Percentiles rank a stretch among this genome's conserved stretches.
phyloP scores from a whole-genome alignment of 2,888 invertebrate species.

The Chloromyia formosa region DNA sequence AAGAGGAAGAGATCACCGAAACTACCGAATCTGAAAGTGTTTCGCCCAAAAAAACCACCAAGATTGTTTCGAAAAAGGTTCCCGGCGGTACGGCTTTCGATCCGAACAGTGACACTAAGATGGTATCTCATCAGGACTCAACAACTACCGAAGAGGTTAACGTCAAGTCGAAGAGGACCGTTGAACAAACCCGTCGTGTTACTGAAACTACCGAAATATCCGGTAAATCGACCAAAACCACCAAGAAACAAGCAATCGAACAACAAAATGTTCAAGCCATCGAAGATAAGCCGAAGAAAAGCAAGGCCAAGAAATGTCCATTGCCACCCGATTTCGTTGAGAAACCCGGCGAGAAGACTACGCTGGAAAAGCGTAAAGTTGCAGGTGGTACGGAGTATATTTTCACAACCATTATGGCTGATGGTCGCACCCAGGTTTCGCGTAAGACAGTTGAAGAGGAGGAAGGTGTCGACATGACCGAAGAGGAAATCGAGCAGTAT shows the following conservation, averaged over 20 bases:
- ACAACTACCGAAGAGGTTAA: conserved; percentile 40
- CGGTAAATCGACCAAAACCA: conserved; percentile 57
- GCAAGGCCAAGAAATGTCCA: conserved; percentile 23
- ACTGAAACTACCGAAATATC: conserved; percentile 60
- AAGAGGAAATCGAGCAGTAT: conserved; percentile 60
- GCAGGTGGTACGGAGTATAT: conserved; percentile 60
- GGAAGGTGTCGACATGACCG: conserved; percentile 61
- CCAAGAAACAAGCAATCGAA: conserved; percentile 29
- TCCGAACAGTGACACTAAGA: conserved; percentile 47
- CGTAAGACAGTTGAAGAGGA: conserved; percentile 63
- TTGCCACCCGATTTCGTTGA: conserved; percentile 57
- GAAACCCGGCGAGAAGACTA: conserved; percentile 57
- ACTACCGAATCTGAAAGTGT: conserved; percentile 46
- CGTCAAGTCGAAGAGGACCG: conserved; percentile 56
- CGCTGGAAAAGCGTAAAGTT: conserved; percentile 58
- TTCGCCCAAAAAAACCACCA: conserved; percentile 46
- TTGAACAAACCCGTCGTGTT: conserved; percentile 58
- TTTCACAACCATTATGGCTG: conserved; percentile 60
- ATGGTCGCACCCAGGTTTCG: conserved; percentile 61
- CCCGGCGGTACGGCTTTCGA: conserved; percentile 42
- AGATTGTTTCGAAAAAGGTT: conserved; percentile 30
- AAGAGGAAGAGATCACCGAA: conserved; percentile 54
- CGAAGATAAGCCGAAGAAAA: conserved; percentile 54
- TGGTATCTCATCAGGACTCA: conserved; percentile 44
- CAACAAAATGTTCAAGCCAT: conserved; percentile 46